phyloP scores from a whole-genome alignment of 1,140 invertebrate genomes.

The Pectinophora gossypiella region DNA sequence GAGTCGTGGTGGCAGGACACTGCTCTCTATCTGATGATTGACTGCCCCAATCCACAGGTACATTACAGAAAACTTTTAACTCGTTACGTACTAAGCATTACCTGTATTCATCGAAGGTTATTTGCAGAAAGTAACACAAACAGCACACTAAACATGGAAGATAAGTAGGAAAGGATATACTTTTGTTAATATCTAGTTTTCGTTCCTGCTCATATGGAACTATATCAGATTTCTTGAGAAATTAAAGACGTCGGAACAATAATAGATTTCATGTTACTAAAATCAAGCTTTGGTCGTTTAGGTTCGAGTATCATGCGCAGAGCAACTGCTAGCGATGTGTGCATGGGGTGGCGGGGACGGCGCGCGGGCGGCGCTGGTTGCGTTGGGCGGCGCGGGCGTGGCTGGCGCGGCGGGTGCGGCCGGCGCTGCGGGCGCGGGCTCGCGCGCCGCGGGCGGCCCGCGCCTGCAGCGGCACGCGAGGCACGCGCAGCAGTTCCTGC shows the following conservation, averaged over 20 bases:
- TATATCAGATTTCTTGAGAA: no score
- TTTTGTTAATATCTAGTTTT: no score
- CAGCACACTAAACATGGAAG: no score
- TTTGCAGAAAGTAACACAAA: no score
- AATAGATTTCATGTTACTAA: no score
- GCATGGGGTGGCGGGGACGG: constrained; percentile 61
- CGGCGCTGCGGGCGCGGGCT: constrained; percentile 34
- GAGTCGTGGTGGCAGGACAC: constrained; percentile 90
- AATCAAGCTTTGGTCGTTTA: no score
- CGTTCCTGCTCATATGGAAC: no score
- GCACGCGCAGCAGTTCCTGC: constrained; percentile 65
- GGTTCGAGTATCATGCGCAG: constrained; percentile 65
- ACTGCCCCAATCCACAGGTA: constrained; percentile 81
- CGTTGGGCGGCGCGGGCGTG: constrained; percentile 31
- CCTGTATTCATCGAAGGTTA: no score
- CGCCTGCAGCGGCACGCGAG: constrained; percentile 44
- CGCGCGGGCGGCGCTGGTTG: constrained; percentile 33
- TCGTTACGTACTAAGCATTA: no score
- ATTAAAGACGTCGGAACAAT: no score
- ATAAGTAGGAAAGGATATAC: no score
- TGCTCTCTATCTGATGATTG: constrained; percentile 91
- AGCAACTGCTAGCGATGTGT: constrained; percentile 65
- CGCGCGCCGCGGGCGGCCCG: constrained; percentile 34
- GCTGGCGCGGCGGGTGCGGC: constrained; percentile 40
- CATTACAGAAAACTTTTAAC: no score